Base-by-base conservation (phyloP, 2,797 vertebrate genomes). In the Macroramphosus scolopax region DNA sequence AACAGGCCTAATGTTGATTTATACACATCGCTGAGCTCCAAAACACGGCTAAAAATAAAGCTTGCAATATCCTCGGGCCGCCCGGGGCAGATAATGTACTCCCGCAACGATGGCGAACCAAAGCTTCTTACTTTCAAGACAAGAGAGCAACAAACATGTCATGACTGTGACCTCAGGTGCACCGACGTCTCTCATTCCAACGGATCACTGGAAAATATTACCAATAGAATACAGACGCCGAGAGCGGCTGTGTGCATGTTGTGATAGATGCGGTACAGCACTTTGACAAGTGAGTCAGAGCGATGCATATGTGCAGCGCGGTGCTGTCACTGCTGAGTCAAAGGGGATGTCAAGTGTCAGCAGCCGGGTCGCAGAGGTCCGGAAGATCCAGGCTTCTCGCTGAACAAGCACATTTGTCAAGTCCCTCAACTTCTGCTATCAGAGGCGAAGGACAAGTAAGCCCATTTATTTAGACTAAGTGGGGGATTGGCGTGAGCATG, bases 21-120 rank as follows among this genome's bases (percentile, higher is more conserved):
- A 83, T 77, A 79, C 88, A 84, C 85, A 75, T 84, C 75, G 16
- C 81, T 83, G 81, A 77, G 59, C 75, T 86, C 72, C 65, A 78
- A 85, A 82, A 87, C 72, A 75, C 46, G 0, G 63, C 86, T 88
- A 85, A 91, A 89, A 91, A 91, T 89, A 90, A 82, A 79, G 60
- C 66, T 33, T 11, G 70, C 77, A 77, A 75, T 69, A 81, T 78
- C 83, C 61, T 41, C 8, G 11, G 38, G 52, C 61, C 50, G 59
- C 85, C 72, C 35, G 33, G 58, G 81, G 85, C 74, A 53, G 58
- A 79, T 73, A 71, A 81, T 65, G 80, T 63, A 74, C 74, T 82
- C 59, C 63, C 69, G 70, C 51, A 33, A 78, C 63, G 58, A 50
- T 31, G 51, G 53, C 14, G 15, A 37, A 67, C 59, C 46, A 29